These are phyloP conservation scores for Ctenodactylus gundi DNA, from an alignment of 2,113 vertebrate species.

Conservation along the genomic window DNA sequence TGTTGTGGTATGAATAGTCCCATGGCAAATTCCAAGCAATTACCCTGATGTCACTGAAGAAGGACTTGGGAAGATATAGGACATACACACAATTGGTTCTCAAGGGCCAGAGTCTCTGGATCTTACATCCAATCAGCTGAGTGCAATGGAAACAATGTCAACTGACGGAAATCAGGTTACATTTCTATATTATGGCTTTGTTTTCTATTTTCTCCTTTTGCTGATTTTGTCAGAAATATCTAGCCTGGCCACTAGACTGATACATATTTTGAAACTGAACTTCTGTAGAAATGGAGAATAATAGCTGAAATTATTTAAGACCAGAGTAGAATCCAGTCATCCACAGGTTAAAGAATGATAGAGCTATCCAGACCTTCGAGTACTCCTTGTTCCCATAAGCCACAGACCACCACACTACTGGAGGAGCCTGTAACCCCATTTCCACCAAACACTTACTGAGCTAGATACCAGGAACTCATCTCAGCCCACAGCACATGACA, in stretches of 20 bases:
- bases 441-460: background rate
- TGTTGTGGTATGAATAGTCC: background rate
- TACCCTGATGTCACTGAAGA: background rate
- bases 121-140: background rate
- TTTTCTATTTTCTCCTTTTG: background rate
- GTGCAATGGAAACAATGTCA: background rate
- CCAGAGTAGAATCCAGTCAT: background rate
- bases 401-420: background rate
- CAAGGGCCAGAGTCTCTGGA: fast-evolving
- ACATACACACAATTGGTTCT: background rate
- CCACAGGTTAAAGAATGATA: background rate
- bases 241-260: background rate
- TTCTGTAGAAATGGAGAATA: background rate
- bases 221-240: background rate
- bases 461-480: background rate
- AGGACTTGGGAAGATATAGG: background rate
- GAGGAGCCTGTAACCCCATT: background rate
- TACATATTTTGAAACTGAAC: background rate
- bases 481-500: background rate
- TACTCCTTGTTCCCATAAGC: background rate
- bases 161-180: background rate
- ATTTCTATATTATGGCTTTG: background rate
- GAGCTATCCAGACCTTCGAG: background rate
- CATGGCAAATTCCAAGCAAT: background rate
- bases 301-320: background rate